Percentiles rank a stretch among this genome's conserved stretches.
These are phyloP conservation scores for Agraylea sexmaculata DNA, from an alignment of 1,140 invertebrate genomes.

Conservation along the genomic window DNA sequence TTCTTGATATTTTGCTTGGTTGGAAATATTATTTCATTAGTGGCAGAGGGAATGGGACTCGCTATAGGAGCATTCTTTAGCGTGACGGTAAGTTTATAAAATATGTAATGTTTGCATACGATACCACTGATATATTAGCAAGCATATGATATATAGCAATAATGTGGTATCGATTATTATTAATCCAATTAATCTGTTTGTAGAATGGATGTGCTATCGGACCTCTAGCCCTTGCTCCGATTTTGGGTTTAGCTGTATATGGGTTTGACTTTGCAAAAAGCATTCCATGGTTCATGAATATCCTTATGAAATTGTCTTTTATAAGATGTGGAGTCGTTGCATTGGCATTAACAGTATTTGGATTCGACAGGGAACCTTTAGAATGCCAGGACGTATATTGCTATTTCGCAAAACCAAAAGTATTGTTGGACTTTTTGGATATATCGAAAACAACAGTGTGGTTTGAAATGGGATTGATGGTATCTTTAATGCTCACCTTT, in stretches of 20 bases:
- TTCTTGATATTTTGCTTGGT: constrained; percentile 44
- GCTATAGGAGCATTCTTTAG: constrained; percentile 53
- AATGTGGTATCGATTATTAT: constrained; percentile 6
- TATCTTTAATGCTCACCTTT: constrained; percentile 39
- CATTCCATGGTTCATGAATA: constrained; percentile 44
- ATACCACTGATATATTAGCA: neutral
- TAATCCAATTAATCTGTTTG: constrained; percentile 9
- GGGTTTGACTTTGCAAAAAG: constrained; percentile 52
- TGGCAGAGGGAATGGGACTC: constrained; percentile 48
- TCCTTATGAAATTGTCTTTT: constrained; percentile 50
- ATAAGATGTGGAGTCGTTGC: constrained; percentile 49
- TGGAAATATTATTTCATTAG: constrained; percentile 44
- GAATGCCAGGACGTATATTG: constrained; percentile 48
- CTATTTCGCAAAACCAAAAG: constrained; percentile 46
- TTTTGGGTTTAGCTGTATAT: constrained; percentile 51
- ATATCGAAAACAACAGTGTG: constrained; percentile 41
- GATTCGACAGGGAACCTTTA: constrained; percentile 41
- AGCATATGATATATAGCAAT: neutral
- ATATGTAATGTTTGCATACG: neutral
- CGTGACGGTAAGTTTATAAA: constrained; percentile 41
- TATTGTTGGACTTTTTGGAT: constrained; percentile 43
- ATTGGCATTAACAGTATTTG: constrained; percentile 46
- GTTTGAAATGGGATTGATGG: constrained; percentile 39
- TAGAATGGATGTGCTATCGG: constrained; percentile 54
- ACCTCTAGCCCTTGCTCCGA: constrained; percentile 46